phyloP scores from a whole-genome alignment of 2,797 vertebrate genomes.

The Macropodus opercularis region DNA sequence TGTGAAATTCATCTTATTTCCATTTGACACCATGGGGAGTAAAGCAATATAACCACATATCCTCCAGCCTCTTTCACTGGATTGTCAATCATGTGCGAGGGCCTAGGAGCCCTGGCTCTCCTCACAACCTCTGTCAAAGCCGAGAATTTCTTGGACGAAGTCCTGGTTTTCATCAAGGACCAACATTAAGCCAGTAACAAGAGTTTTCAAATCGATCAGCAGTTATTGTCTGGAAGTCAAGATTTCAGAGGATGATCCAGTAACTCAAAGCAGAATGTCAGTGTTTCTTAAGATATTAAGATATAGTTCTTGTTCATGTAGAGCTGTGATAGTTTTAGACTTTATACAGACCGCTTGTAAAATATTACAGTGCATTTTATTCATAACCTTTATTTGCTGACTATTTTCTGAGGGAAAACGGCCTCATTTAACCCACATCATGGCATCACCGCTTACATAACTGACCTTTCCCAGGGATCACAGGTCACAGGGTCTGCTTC shows the following conservation, averaged over 20 bases:
- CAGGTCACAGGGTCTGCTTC: conserved; percentile 50
- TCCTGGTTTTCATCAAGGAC: conserved; percentile 42
- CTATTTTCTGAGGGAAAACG: conserved; percentile 18
- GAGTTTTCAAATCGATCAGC: conserved; percentile 24
- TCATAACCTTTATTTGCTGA: conserved; percentile 3
- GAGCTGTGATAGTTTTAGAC: conserved; percentile 1
- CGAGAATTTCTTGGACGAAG: conserved; percentile 49
- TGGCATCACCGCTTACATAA: conserved; percentile 52
- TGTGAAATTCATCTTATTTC: conserved; percentile 66
- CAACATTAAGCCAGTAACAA: conserved; percentile 25
- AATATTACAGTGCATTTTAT: no score
- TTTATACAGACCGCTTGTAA: no score
- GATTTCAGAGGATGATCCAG: conserved; percentile 21
- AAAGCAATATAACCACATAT: conserved; percentile 63
- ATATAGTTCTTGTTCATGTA: conserved; percentile 10
- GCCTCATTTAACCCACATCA: conserved; percentile 25
- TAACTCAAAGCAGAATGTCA: conserved; percentile 27
- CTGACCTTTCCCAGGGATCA: conserved; percentile 54
- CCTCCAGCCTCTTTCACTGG: conserved; percentile 45
- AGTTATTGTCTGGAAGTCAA: conserved; percentile 33
- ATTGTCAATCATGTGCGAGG: conserved; percentile 64
- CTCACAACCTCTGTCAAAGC: conserved; percentile 37
- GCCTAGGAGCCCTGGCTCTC: conserved; percentile 38
- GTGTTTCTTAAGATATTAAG: conserved; percentile 22
- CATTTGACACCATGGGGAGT: conserved; percentile 60